These are phyloP conservation scores for Dorcus hopei DNA, from an alignment of 2,888 invertebrate genomes.

Conservation along the genomic window DNA sequence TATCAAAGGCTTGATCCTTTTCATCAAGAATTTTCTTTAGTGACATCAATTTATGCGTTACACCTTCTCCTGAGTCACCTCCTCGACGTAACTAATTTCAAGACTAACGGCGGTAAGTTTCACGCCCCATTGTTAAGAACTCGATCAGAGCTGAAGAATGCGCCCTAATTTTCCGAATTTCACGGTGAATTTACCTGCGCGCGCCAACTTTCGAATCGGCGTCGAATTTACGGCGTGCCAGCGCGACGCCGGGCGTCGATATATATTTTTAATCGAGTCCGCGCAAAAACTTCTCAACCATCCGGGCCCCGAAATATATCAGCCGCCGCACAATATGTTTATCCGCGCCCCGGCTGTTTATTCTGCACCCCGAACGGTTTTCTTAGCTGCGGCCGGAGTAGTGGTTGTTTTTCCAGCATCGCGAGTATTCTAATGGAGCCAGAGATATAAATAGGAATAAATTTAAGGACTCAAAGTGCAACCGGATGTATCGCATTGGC, in stretches of 20 bases:
- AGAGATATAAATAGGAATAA: too few species aligned
- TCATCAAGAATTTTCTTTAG: too few species aligned
- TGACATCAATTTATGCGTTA: too few species aligned
- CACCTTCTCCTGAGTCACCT: too few species aligned
- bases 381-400: not conserved
- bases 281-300: not conserved
- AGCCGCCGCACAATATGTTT: too few species aligned
- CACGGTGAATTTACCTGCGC: slow-evolving; percentile 11
- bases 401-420: not conserved
- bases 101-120: slow-evolving; percentile 7
- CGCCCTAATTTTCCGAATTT: slow-evolving; percentile 13
- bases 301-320: too few species aligned
- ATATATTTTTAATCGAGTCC: slow-evolving; percentile 9
- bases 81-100: too few species aligned
- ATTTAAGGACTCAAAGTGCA: too few species aligned
- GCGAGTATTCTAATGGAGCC: too few species aligned
- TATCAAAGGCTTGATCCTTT: too few species aligned
- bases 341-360: too few species aligned
- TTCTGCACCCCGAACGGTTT: not conserved
- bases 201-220: slow-evolving; percentile 5
- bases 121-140: slow-evolving; percentile 9
- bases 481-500: too few species aligned
- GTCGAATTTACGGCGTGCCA: slow-evolving; percentile 5
- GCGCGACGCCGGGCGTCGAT: not conserved
- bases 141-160: slow-evolving; percentile 14